Conservation (phyloP, 2,888 invertebrate genomes). For the Sesia bembeciformis region DNA sequence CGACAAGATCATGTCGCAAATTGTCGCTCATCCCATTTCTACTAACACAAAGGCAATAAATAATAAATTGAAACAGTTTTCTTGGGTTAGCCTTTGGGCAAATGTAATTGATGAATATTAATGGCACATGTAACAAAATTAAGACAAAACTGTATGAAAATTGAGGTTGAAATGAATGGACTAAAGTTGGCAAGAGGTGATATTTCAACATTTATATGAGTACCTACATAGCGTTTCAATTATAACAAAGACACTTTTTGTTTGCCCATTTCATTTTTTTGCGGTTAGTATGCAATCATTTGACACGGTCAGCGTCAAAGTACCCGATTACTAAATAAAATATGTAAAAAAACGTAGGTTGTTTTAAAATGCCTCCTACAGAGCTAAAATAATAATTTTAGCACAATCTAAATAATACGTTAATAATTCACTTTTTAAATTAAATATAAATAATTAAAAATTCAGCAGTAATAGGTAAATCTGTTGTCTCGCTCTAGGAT, state of each 20-base stretch:
- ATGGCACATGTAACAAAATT: too few species aligned
- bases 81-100: too few species aligned
- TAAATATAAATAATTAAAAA: neutral
- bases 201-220: neutral
- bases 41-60: too few species aligned
- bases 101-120: too few species aligned
- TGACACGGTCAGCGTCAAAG: constrained; percentile 6
- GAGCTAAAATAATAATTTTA: neutral
- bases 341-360: neutral
- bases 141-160: too few species aligned
- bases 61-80: too few species aligned
- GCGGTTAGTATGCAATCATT: constrained; percentile 8
- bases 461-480: constrained; percentile 20
- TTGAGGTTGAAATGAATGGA: too few species aligned
- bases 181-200: too few species aligned
- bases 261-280: neutral
- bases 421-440: too few species aligned
- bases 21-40: too few species aligned
- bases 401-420: too few species aligned
- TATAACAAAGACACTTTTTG: neutral
- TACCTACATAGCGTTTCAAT: neutral
- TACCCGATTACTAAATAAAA: constrained; percentile 9
- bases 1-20: too few species aligned
- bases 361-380: neutral
- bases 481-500: constrained; percentile 52